A percentile compares a stretch with the other conserved stretches of the same genome.
Conservation (phyloP, 2,797 vertebrate genomes). For the Malacoraja senta region DNA sequence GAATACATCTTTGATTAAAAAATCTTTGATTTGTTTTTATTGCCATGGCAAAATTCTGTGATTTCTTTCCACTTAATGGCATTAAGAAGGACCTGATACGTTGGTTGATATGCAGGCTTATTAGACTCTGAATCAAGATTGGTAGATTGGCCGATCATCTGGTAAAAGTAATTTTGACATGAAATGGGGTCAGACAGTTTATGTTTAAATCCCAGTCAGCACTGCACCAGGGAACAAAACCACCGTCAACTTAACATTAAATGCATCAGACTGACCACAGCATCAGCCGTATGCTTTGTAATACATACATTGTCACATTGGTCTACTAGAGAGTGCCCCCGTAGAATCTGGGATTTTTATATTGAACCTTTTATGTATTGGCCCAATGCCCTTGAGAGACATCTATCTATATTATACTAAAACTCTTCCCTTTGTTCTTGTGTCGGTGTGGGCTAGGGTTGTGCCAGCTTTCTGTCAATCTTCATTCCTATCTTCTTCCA, state of each 20-base stretch:
- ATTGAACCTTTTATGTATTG: neutral
- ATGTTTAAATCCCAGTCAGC: neutral
- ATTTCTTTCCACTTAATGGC: neutral
- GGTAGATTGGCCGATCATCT: neutral
- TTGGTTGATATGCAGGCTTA: neutral
- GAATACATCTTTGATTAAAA: slow-evolving; percentile 18
- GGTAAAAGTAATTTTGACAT: neutral
- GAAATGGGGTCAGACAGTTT: neutral
- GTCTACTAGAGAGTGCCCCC: no score
- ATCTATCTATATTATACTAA: no score
- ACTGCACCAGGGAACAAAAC: neutral
- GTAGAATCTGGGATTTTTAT: neutral
- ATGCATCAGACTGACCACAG: neutral
- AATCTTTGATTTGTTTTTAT: neutral
- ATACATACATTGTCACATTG: neutral
- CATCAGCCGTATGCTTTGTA: neutral
- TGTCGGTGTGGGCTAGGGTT: no score
- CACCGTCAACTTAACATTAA: neutral
- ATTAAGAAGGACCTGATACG: neutral
- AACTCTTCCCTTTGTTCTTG: no score
- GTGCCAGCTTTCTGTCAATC: no score
- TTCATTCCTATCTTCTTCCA: no score
- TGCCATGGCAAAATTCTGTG: neutral
- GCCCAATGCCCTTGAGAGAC: neutral
- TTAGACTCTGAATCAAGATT: no score